Percentiles rank a stretch among this genome's conserved stretches.
Conservation (phyloP, 2,797 vertebrate genomes). For the Hafferia zeledoni region DNA sequence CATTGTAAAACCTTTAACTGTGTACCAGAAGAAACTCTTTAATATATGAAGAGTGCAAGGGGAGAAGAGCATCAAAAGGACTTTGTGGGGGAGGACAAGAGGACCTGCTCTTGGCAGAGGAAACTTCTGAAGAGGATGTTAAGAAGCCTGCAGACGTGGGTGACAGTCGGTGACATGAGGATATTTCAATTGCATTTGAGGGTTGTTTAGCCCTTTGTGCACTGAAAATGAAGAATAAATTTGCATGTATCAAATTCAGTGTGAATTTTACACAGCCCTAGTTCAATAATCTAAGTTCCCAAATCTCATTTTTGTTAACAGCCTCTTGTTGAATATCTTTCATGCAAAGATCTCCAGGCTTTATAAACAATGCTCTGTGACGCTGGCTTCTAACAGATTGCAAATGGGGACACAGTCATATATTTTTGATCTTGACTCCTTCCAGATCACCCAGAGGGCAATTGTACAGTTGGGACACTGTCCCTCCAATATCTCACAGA, state of each 20-base stretch:
- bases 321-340: background rate
- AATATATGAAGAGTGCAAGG: background rate
- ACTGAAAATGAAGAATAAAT: background rate
- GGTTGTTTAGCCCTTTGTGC: background rate
- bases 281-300: conserved; percentile 3
- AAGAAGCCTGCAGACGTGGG: background rate
- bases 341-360: background rate
- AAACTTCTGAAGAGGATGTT: background rate
- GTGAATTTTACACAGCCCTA: background rate
- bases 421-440: background rate
- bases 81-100: background rate
- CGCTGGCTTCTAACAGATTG: background rate
- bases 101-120: background rate
- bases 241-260: conserved; percentile 7
- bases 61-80: background rate
- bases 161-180: background rate
- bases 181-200: background rate
- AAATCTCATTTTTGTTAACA: background rate
- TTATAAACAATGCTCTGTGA: background rate
- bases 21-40: background rate
- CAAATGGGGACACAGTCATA: background rate
- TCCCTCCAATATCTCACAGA: background rate
- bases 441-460: background rate
- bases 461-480: background rate
- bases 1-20: background rate